Conservation (phyloP, 2,113 vertebrate species). For the Sula dactylatra region DNA sequence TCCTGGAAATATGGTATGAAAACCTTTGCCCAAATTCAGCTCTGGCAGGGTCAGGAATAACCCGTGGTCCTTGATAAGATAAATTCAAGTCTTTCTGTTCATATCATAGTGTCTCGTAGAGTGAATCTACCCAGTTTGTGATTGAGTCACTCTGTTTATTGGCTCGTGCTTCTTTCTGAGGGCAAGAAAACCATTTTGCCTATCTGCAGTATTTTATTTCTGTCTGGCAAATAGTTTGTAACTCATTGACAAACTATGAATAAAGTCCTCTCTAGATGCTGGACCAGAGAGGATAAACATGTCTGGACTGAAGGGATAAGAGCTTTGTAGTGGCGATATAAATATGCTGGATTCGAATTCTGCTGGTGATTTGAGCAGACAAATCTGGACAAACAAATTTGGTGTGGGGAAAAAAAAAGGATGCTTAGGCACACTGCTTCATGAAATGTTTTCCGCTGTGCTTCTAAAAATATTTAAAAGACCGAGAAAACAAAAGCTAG, state of each 20-base stretch:
- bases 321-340: background rate
- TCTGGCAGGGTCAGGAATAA: background rate
- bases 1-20: background rate
- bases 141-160: background rate
- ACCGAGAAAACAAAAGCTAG: background rate
- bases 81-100: background rate
- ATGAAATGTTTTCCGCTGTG: background rate
- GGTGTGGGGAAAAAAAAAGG: rapidly evolving
- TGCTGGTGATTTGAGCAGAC: background rate
- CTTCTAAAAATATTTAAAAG: constrained; percentile 11
- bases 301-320: background rate
- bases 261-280: background rate
- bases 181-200: background rate
- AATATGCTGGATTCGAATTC: background rate
- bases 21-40: background rate
- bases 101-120: background rate
- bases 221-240: constrained; percentile 8
- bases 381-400: background rate
- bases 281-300: background rate
- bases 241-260: background rate
- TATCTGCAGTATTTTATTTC: background rate
- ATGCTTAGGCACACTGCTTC: background rate
- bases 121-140: background rate
- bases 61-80: background rate
- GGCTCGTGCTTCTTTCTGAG: background rate